These are phyloP conservation scores for Calidris pygmaea DNA, from an alignment of 2,113 vertebrate species.

Conservation along the genomic window DNA sequence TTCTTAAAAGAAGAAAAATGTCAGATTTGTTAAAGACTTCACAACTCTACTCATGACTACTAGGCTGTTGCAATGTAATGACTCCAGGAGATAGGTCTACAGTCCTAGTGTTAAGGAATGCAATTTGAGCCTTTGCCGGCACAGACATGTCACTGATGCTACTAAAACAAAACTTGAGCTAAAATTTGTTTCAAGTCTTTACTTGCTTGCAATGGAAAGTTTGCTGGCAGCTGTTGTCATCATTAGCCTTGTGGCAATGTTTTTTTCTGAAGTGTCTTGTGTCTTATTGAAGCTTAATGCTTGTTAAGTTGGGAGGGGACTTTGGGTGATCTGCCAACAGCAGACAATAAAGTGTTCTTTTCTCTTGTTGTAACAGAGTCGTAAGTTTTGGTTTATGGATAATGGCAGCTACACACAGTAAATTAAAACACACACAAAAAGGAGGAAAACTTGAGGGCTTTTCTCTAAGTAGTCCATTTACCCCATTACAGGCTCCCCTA, in stretches of 20 bases:
- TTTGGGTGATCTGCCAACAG: constrained; percentile 72
- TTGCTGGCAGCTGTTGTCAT: constrained; percentile 83
- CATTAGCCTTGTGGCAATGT: constrained; percentile 83
- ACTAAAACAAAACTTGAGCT: constrained; percentile 78
- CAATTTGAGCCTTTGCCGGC: constrained; percentile 72
- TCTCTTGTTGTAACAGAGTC: constrained; percentile 72
- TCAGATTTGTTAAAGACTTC: constrained; percentile 19
- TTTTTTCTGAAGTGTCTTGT: constrained; percentile 80
- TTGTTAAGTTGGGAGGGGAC: constrained; percentile 82
- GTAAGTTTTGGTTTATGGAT: constrained; percentile 53
- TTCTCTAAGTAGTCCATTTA: constrained; percentile 47
- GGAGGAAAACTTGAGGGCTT: constrained; percentile 31
- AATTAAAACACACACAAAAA: constrained; percentile 53
- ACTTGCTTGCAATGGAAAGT: constrained; percentile 80
- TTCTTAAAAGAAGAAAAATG: neutral
- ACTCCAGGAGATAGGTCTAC: constrained; percentile 55
- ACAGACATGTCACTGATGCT: constrained; percentile 82
- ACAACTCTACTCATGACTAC: constrained; percentile 4
- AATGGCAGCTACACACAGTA: constrained; percentile 48
- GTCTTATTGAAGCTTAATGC: constrained; percentile 78
- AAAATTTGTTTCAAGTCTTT: constrained; percentile 80
- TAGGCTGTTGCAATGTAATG: constrained; percentile 48
- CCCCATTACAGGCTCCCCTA: constrained; percentile 6
- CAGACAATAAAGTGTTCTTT: constrained; percentile 80
- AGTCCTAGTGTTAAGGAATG: constrained; percentile 81